A percentile compares a stretch with the other conserved stretches of the same genome.
Evolutionary conservation across 2,797 vertebrate species (phyloP).

Genomic region (Ciconia nigra): DNA sequence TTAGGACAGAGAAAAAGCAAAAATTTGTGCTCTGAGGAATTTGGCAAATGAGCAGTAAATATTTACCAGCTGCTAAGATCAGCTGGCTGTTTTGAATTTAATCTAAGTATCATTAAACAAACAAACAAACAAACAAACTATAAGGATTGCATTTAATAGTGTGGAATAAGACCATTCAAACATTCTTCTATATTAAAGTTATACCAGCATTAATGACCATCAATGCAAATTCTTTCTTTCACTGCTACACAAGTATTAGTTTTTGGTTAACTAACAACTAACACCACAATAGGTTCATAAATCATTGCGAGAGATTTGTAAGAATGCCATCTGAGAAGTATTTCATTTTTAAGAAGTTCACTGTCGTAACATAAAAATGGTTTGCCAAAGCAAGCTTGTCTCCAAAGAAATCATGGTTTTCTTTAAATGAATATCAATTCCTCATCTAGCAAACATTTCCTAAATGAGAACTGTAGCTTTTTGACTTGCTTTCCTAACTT

Average conservation of each 20-base stretch:
- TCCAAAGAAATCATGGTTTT: neutral
- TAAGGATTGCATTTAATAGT: slow-evolving; percentile 11
- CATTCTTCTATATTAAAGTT: neutral
- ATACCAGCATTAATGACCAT: neutral
- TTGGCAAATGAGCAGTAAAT: slow-evolving; percentile 56
- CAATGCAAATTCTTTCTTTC: neutral
- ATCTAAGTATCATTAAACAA: slow-evolving; percentile 58
- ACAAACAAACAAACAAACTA: slow-evolving; percentile 23
- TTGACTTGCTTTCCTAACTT: neutral
- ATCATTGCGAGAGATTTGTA: slow-evolving; percentile 13
- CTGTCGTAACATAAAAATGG: neutral
- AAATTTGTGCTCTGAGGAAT: slow-evolving; percentile 40
- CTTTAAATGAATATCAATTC: neutral
- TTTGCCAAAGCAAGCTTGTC: neutral
- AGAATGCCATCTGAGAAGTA: neutral
- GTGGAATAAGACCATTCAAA: slow-evolving; percentile 15
- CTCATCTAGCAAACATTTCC: neutral
- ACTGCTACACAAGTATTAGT: neutral
- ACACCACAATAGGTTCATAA: neutral
- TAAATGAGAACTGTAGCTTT: neutral
- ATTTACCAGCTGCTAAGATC: slow-evolving; percentile 61
- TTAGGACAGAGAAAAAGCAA: neutral
- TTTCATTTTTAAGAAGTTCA: neutral
- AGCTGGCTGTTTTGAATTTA: slow-evolving; percentile 51
- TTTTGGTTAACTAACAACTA: slow-evolving; percentile 27